A percentile compares a stretch with the other conserved stretches of the same genome.
Evolutionary conservation across 2,797 vertebrate species (phyloP).

Genomic region (Eupleurogrammus muticus): DNA sequence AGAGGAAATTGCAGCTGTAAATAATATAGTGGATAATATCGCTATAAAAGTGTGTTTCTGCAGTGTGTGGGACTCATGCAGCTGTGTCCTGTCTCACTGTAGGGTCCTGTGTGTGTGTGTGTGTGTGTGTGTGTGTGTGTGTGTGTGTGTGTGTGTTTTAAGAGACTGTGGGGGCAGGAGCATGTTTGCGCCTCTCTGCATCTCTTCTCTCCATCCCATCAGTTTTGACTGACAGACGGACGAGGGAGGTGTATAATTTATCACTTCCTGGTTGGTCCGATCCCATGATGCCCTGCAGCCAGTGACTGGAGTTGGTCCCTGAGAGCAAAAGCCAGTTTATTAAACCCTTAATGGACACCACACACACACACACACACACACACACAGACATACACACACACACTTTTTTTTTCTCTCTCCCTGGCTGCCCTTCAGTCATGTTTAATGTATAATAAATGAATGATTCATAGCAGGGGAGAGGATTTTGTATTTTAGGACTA

Average conservation of each 20-base stretch:
- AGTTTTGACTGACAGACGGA: conserved; percentile 75
- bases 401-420: conserved; percentile 41
- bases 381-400: conserved; percentile 40
- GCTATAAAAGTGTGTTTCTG: conserved; percentile 48
- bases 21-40: conserved; percentile 52
- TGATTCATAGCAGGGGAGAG: conserved; percentile 82
- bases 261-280: conserved; percentile 70
- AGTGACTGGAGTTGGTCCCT: conserved; percentile 52
- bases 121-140: conserved; percentile 26
- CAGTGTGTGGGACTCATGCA: conserved; percentile 51
- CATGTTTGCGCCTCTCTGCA: conserved; percentile 27
- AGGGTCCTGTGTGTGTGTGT: conserved; percentile 20
- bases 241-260: conserved; percentile 77
- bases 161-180: conserved; percentile 35
- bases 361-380: conserved; percentile 32
- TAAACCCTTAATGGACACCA: conserved; percentile 72
- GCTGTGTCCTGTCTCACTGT: conserved; percentile 68
- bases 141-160: conserved; percentile 14
- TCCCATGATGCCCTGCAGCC: conserved; percentile 68
- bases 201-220: conserved; percentile 64
- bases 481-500: conserved; percentile 75
- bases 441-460: conserved; percentile 86
- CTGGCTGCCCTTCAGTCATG: conserved; percentile 78
- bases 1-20: conserved; percentile 66
- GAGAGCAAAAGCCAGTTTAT: conserved; percentile 73